These are phyloP conservation scores for Drosophila repletoides DNA, from an alignment of 1,140 invertebrate species.

Conservation along the genomic window DNA sequence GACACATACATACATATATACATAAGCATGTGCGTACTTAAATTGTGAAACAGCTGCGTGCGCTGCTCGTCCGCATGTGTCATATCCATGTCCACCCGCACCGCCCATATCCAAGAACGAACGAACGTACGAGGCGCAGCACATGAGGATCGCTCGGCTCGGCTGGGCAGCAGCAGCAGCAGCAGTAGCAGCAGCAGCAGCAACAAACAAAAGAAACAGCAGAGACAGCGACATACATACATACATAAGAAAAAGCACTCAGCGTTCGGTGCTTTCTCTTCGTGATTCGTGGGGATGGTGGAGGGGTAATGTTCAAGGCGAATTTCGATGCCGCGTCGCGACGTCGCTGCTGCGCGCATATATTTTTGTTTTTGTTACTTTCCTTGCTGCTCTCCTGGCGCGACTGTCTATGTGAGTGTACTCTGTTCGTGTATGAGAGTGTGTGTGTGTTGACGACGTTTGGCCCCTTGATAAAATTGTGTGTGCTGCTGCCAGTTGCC, in stretches of 20 bases:
- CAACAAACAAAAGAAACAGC: constrained; percentile 27
- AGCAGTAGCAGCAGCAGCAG: background rate
- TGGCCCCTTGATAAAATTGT: constrained; percentile 68
- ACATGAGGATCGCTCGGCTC: constrained; percentile 35
- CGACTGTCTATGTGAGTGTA: constrained; percentile 9
- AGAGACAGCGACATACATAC: background rate
- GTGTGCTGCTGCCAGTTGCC: constrained; percentile 37
- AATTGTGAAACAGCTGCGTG: constrained; percentile 34
- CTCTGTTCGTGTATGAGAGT: constrained; percentile 12
- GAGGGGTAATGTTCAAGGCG: constrained; percentile 39
- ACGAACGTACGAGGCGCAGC: constrained; percentile 2
- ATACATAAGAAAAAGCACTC: constrained; percentile 48
- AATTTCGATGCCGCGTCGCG: constrained; percentile 24
- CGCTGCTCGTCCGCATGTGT: constrained; percentile 16
- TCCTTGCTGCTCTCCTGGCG: constrained; percentile 72
- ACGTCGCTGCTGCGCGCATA: constrained; percentile 43
- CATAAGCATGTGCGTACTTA: background rate
- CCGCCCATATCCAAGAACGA: constrained; percentile 14
- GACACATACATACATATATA: background rate
- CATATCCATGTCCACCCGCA: constrained; percentile 42
- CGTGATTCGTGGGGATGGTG: constrained; percentile 34
- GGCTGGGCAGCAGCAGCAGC: constrained; percentile 5
- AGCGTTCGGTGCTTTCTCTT: constrained; percentile 64
- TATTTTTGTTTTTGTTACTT: constrained; percentile 50
- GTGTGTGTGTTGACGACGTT: constrained; percentile 40